A percentile compares a stretch with the other conserved stretches of the same genome.
Evolutionary conservation across 2,113 vertebrate species (phyloP).

Genomic region (Sphaerodactylus townsendi): DNA sequence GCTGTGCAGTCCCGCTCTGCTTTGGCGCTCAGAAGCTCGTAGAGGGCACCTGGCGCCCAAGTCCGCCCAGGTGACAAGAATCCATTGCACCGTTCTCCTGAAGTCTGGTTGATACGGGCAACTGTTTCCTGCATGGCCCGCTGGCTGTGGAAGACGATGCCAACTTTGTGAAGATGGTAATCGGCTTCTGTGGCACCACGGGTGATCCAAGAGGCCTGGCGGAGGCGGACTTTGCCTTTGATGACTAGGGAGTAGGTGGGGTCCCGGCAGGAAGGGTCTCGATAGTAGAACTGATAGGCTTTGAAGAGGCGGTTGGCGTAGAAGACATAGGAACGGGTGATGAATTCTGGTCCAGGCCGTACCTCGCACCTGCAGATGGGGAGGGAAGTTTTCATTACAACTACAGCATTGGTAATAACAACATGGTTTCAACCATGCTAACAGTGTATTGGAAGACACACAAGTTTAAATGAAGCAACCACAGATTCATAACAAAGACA

Average conservation of each 20-base stretch:
- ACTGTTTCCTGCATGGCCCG: constrained; percentile 71
- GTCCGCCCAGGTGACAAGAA: constrained; percentile 52
- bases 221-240: constrained; percentile 85
- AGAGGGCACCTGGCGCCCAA: constrained; percentile 73
- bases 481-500: background rate
- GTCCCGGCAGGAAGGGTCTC: constrained; percentile 79
- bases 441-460: background rate
- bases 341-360: constrained; percentile 88
- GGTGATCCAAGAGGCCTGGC: constrained; percentile 90
- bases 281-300: constrained; percentile 88
- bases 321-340: constrained; percentile 87
- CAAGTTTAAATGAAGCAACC: background rate
- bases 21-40: constrained; percentile 82
- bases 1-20: constrained; percentile 74
- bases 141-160: constrained; percentile 84
- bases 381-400: background rate
- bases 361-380: constrained; percentile 84
- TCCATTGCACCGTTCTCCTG: constrained; percentile 56
- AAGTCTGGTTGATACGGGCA: constrained; percentile 67
- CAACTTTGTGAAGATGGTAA: constrained; percentile 86
- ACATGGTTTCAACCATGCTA: background rate
- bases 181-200: constrained; percentile 84
- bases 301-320: constrained; percentile 84
- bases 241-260: constrained; percentile 87
- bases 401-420: no score